These are phyloP conservation scores for Nephrocerus scutellatus DNA, from an alignment of 2,888 invertebrate genomes.

Conservation along the genomic window DNA sequence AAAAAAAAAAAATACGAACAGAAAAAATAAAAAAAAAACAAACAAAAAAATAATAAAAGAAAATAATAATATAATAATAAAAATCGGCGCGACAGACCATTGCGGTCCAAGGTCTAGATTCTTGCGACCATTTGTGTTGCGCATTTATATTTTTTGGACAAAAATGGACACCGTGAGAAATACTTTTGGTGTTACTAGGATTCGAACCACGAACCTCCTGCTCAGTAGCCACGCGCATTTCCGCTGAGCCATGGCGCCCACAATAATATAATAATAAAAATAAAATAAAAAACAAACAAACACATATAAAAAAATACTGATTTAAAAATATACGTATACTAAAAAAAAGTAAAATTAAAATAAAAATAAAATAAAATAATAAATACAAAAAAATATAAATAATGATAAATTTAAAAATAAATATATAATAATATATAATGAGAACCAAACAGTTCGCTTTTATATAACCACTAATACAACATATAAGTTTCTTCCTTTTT, in stretches of 20 bases:
- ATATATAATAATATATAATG: too few species aligned
- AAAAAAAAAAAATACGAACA: neutral
- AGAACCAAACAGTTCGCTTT: too few species aligned
- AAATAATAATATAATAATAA: conserved; percentile 10
- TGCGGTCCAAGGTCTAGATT: too few species aligned
- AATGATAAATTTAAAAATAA: conserved; percentile 7
- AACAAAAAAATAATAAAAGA: conserved; percentile 6
- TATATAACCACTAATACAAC: too few species aligned
- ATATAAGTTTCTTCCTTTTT: too few species aligned
- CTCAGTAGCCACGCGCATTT: too few species aligned
- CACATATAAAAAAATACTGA: conserved; percentile 3
- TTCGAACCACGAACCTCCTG: too few species aligned
- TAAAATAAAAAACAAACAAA: neutral
- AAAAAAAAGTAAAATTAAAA: conserved; percentile 8
- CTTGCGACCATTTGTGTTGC: too few species aligned
- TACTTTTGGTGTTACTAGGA: too few species aligned
- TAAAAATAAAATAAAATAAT: neutral
- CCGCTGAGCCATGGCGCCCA: too few species aligned
- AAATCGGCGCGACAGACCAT: neutral
- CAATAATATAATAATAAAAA: conserved; percentile 3
- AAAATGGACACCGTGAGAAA: too few species aligned
- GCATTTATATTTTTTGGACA: too few species aligned
- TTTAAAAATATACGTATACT: conserved; percentile 3
- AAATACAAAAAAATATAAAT: conserved; percentile 1
- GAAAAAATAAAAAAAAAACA: conserved; percentile 1